phyloP scores from a whole-genome alignment of 2,797 vertebrate genomes.

The Luscinia megarhynchos region DNA sequence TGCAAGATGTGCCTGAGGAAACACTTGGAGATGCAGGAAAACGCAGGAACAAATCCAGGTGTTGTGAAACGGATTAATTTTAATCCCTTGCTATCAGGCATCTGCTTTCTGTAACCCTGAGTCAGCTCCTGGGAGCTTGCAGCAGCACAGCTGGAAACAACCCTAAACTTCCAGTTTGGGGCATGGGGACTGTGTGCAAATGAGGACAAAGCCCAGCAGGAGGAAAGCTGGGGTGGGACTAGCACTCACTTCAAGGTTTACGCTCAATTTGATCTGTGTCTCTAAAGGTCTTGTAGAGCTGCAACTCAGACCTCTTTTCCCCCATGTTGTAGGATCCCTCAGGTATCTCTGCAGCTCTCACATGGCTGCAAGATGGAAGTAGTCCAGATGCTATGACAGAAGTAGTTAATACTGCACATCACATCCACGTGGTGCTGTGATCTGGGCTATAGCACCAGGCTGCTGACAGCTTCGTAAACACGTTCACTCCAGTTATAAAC shows the following conservation, averaged over 20 bases:
- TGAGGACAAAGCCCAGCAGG: not conserved
- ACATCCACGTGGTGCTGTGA: not conserved
- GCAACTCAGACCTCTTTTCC: not conserved
- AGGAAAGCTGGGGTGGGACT: not conserved
- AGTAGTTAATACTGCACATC: not conserved
- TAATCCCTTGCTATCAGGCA: not conserved
- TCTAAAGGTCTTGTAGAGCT: not conserved
- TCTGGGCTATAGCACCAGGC: not conserved
- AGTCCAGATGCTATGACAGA: not conserved
- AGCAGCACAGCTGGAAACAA: not conserved
- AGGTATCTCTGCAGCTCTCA: not conserved
- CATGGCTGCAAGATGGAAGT: not conserved
- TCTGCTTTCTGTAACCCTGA: not conserved
- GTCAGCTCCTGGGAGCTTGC: not conserved
- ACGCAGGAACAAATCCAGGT: not conserved
- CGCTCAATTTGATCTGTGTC: not conserved
- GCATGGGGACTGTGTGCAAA: accelerated
- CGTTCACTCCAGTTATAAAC: constrained; percentile 33
- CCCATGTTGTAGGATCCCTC: not conserved
- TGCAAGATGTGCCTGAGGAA: accelerated
- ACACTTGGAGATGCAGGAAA: not conserved
- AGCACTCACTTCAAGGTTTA: not conserved
- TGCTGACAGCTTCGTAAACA: constrained; percentile 1
- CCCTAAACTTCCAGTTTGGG: not conserved
- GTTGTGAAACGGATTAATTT: not conserved